These are phyloP conservation scores for Agrenia bidenticulata DNA, from an alignment of 2,888 invertebrate species.

Conservation along the genomic window DNA sequence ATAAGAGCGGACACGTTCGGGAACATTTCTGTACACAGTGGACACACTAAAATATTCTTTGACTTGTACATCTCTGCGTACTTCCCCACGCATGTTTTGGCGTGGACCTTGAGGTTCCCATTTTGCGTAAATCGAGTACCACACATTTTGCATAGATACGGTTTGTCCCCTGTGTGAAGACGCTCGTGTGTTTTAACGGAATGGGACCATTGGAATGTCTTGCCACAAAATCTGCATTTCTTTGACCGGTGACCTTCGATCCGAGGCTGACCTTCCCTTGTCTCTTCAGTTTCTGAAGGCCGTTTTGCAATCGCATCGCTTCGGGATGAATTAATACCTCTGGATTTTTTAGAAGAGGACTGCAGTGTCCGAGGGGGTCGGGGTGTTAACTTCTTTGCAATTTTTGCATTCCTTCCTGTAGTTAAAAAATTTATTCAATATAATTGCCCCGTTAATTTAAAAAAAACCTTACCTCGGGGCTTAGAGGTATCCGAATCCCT, in stretches of 20 bases:
- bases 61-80: constrained; percentile 33
- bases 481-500: no score
- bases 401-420: no score
- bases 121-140: constrained; percentile 35
- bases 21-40: constrained; percentile 39
- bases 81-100: constrained; percentile 37
- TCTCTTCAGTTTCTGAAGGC: no score
- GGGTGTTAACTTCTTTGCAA: no score
- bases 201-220: constrained; percentile 38
- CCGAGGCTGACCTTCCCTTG: no score
- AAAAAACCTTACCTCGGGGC: no score
- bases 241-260: constrained; percentile 28
- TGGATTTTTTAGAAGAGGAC: no score
- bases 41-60: constrained; percentile 30
- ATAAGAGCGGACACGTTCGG: constrained; percentile 34
- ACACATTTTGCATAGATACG: constrained; percentile 35
- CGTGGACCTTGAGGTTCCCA: constrained; percentile 39
- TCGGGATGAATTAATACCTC: no score
- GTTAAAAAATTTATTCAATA: no score
- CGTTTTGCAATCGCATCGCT: no score
- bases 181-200: constrained; percentile 39
- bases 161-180: constrained; percentile 35
- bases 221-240: constrained; percentile 36
- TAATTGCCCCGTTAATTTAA: no score
- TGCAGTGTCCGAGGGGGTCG: no score